phyloP scores from a whole-genome alignment of 2,888 invertebrate species.

The Latrodectus hesperus region DNA sequence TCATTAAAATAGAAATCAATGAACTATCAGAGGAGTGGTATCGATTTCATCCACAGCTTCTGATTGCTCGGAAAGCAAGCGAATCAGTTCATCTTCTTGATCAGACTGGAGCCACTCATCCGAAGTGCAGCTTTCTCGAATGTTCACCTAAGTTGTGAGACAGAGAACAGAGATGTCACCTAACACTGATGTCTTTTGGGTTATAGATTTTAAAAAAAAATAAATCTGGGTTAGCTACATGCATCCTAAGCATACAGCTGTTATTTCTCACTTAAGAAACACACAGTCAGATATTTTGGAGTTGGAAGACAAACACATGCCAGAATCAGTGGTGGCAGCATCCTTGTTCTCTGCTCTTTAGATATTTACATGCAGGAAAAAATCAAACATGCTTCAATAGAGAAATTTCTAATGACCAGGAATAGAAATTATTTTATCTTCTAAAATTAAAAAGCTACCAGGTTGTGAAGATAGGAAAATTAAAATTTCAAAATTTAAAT shows the following conservation, averaged over 20 bases:
- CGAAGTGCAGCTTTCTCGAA: conserved; percentile 70
- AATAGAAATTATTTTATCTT: not conserved
- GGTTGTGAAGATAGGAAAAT: no score
- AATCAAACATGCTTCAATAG: conserved; percentile 26
- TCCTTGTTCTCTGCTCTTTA: conserved; percentile 67
- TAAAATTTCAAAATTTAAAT: no score
- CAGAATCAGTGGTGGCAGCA: conserved; percentile 43
- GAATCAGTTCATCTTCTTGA: conserved; percentile 85
- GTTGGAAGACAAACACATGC: conserved; percentile 19
- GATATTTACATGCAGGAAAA: conserved; percentile 37
- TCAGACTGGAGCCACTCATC: conserved; percentile 84
- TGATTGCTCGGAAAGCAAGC: conserved; percentile 80
- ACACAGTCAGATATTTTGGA: not conserved
- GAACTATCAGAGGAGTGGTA: conserved; percentile 66
- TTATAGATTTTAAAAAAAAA: not conserved
- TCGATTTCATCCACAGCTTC: conserved; percentile 70
- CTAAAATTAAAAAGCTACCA: no score
- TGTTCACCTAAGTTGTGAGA: conserved; percentile 67
- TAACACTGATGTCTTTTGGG: conserved; percentile 24
- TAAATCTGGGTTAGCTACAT: conserved; percentile 28
- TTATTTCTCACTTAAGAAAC: not conserved
- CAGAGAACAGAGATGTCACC: conserved; percentile 70
- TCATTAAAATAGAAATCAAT: conserved; percentile 6
- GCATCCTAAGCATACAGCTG: conserved; percentile 37
- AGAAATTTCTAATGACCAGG: not conserved